Base-by-base conservation (phyloP, 2,888 invertebrate species). In the Pediacus dermestoides region DNA sequence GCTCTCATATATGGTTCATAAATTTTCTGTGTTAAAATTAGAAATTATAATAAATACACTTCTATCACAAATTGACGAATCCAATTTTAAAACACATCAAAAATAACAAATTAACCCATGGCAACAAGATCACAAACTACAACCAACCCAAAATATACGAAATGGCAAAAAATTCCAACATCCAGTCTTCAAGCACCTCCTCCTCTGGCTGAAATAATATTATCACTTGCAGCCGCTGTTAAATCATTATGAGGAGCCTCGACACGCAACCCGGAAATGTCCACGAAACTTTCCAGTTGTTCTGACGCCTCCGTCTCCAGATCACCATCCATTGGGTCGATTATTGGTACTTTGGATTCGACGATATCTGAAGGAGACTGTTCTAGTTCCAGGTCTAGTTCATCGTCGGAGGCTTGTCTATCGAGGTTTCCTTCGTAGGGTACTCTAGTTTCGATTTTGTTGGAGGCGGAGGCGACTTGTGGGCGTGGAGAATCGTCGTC, bases 361-460 rank as follows among this genome's bases (percentile, higher is more conserved):
- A 48, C 39, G 10, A 52, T 43, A 12, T 63, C 58, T 11, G 61
- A 60, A 2, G 61, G 53, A 2, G 52, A 50, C 30, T 50, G 43
- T 8, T 53, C 51, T 11, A 61, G 43, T 27, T 60, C 61, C 4
- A 15, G 31, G 10, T 45, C 37, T 8, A 30, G 12, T 14, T 16
- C 30, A 10, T 42, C 30, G 16, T 35, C 10, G 18, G 30, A 32
- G 32, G 43, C 43, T 22, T 37, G 35, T 8, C 43, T 42, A 6
- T 37, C 27, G 11, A 13, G n/a, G 10, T 41, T 30, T 34, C 41
- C 53, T 3, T 52, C 49, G 16, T 52, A 59, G 7, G 61, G 58
- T 22, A 63, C 50, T 42, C 57, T 49, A 6, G 58, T 60, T 52
- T 66, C 64, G 4, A 63, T 50, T 3, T 53, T 45, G 39, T 66